Percentiles rank a stretch among this genome's conserved stretches.
Conservation (phyloP, 2,113 vertebrate genomes). For the Neogale vison region DNA sequence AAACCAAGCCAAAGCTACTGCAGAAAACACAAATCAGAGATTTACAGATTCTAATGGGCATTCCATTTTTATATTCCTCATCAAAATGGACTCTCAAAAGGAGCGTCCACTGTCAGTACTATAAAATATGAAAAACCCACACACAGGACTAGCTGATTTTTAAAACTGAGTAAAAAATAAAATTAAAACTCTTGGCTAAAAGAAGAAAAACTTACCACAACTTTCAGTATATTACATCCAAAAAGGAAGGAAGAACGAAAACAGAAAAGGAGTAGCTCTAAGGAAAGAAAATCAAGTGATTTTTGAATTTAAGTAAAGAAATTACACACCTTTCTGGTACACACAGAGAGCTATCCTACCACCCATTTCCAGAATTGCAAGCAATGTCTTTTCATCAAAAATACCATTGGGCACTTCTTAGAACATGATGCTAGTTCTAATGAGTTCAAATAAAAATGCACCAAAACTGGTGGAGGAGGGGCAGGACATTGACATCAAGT, state of each 20-base stretch:
- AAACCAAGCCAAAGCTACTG: not conserved
- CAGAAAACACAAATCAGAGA: not conserved
- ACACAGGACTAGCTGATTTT: not conserved
- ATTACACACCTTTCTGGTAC: not conserved
- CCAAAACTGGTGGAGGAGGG: not conserved
- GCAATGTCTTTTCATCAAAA: not conserved
- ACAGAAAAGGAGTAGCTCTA: no score
- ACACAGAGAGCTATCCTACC: not conserved
- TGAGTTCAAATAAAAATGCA: not conserved
- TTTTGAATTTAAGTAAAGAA: not conserved
- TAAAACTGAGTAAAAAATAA: slow-evolving; percentile 23
- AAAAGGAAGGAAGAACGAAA: not conserved
- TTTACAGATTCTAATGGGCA: not conserved
- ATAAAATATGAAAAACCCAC: not conserved
- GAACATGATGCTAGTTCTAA: not conserved
- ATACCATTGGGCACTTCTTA: not conserved
- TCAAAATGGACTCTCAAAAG: not conserved
- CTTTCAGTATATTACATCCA: not conserved
- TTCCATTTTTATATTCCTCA: not conserved
- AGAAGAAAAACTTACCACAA: not conserved
- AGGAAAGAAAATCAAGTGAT: not conserved
- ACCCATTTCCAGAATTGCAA: not conserved
- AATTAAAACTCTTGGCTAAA: not conserved
- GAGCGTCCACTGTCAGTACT: not conserved
- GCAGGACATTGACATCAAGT: not conserved